Evolutionary conservation across 64 coral and sea anemone genomes (phyloP), one percentile per base, ranked within the genome.

Genomic region (Actinia tenebrosa): DNA sequence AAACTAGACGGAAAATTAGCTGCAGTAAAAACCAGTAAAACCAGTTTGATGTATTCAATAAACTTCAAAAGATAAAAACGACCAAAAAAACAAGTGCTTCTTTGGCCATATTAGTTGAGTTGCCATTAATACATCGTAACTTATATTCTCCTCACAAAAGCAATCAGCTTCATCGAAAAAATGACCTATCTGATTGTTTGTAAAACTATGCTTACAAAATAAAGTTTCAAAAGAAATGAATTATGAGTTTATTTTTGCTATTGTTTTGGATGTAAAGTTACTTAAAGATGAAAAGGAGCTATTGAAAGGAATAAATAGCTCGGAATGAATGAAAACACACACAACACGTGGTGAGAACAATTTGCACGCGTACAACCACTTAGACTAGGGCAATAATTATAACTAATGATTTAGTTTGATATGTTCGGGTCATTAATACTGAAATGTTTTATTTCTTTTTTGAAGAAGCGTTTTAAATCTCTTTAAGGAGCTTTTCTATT

Each of bases 161-260:
- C 13, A 58, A 58, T 58, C 56, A 58, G 0, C 15, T 16, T 14
- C 69, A 25, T 37, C 0, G 4, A 75, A 75, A 75, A 27, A 13
- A 30, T 25, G 10, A 30, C 42, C 69, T 42, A 75, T 13, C 69
- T 75, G 11, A 9, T 14, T 75, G 14, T 75, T 14, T 3, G 26
- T 16, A 30, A 75, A 15, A 42, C 23, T 75, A 75, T 75, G 13
- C 25, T 75, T n/a, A 2, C 18, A 23, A 4, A 7, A 79, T 13
- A 79, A 15, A 37, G 16, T 79, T 37, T 81, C 16, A 81, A 53
- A 22, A 75, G 27, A 45, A 50, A 50, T 50, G 18, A 81, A 81
- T 53, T 53, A 81, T 1, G 50, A 81, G 79, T 81, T 81, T 81
- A 81, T 81, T 81, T 81, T 53, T 81, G 79, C 19, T 45, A 53